These are phyloP conservation scores for Leucoptera coffeella DNA, from an alignment of 2,888 invertebrate genomes.

Conservation along the genomic window DNA sequence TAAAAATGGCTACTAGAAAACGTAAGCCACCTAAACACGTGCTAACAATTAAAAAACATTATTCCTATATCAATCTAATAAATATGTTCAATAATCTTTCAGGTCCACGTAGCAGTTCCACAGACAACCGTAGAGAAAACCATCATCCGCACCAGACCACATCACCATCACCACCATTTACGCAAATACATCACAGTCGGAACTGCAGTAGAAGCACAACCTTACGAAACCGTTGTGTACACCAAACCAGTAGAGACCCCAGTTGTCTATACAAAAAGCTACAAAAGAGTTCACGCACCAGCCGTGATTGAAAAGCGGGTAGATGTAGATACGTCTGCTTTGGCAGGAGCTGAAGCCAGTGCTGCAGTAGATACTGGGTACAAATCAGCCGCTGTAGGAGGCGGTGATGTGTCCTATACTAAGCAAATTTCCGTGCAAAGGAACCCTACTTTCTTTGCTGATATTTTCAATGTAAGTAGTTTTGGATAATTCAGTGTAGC, in stretches of 20 bases:
- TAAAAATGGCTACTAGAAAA: no score
- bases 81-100: no score
- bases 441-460: conserved; percentile 47
- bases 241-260: conserved; percentile 10
- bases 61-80: no score
- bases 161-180: conserved; percentile 21
- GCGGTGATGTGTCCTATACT: conserved; percentile 15
- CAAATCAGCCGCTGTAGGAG: conserved; percentile 1
- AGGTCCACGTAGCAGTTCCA: conserved; percentile 16
- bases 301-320: conserved; percentile 22
- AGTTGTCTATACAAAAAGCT: conserved; percentile 6
- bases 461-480: conserved; percentile 61
- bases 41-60: no score
- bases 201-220: conserved; percentile 7
- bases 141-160: conserved; percentile 21
- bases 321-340: conserved; percentile 16
- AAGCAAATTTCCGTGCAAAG: conserved; percentile 20
- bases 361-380: conserved; percentile 8
- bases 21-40: no score
- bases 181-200: conserved; percentile 22
- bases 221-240: conserved; percentile 8
- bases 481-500: no score
- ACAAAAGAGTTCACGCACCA: conserved; percentile 13
- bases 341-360: conserved; percentile 10
- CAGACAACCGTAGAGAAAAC: conserved; percentile 19